A percentile compares a stretch with the other conserved stretches of the same genome.
Conservation (phyloP, 2,113 vertebrate species). For the Myotis davidii region DNA sequence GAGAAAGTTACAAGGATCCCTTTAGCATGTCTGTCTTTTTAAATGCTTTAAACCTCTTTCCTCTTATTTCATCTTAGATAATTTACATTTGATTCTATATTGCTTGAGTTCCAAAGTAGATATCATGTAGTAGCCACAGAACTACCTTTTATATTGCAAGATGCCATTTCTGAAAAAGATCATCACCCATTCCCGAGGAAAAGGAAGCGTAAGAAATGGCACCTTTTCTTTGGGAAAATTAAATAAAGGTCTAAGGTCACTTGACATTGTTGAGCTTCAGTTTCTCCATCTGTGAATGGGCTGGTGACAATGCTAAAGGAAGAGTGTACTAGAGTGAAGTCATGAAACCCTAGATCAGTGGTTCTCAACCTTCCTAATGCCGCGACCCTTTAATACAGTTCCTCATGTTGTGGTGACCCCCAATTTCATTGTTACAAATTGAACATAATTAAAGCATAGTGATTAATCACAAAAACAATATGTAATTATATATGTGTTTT, state of each 20-base stretch:
- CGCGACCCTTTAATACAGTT: too few relatives aligned
- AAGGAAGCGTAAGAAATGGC: conserved; percentile 18
- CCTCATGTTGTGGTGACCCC: too few relatives aligned
- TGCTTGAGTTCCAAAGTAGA: neutral
- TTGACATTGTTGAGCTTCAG: neutral
- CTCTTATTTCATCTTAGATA: neutral
- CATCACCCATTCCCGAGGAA: neutral
- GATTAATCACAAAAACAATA: too few relatives aligned
- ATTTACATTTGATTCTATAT: neutral
- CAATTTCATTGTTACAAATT: too few relatives aligned
- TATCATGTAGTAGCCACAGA: neutral
- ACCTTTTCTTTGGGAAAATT: conserved; percentile 15
- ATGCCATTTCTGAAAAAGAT: conserved; percentile 11
- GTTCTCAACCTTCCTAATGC: too few relatives aligned
- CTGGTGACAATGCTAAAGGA: neutral
- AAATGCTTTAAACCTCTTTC: neutral
- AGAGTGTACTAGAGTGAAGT: too few relatives aligned
- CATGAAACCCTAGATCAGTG: neutral
- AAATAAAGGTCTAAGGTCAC: neutral
- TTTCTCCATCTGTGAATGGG: neutral
- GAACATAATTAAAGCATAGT: too few relatives aligned
- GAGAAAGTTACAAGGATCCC: neutral
- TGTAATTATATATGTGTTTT: too few relatives aligned
- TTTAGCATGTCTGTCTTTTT: neutral
- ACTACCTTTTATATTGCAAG: neutral